Conservation (phyloP, 2,888 invertebrate genomes). For the Agonopterix subpropinquella region DNA sequence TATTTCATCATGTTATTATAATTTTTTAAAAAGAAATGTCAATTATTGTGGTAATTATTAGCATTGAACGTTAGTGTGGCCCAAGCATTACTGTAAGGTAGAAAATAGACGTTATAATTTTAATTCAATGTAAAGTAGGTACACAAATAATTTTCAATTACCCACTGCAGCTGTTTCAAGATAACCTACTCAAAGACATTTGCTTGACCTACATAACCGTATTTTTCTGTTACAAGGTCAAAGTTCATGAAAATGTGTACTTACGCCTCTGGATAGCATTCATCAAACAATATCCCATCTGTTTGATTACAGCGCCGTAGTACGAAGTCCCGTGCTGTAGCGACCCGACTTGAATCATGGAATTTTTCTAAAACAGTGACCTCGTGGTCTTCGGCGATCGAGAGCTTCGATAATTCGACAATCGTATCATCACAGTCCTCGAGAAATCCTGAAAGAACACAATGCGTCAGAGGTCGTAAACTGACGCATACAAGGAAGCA, state of each 20-base stretch:
- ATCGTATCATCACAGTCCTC: conserved; percentile 76
- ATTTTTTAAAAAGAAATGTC: too few relatives aligned
- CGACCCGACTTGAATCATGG: conserved; percentile 53
- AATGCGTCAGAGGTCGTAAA: conserved; percentile 10
- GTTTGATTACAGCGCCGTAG: conserved; percentile 81
- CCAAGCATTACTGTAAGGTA: too few relatives aligned
- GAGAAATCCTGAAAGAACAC: conserved; percentile 59
- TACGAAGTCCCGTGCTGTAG: conserved; percentile 66
- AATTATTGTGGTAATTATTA: too few relatives aligned
- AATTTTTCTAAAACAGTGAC: conserved; percentile 60
- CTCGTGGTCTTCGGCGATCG: conserved; percentile 64
- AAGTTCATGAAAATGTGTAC: conserved; percentile 26
- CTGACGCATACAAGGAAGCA: conserved; percentile 63
- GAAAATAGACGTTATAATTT: too few relatives aligned
- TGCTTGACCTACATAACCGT: conserved; percentile 27
- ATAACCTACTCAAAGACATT: conserved; percentile 24
- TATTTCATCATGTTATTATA: too few relatives aligned
- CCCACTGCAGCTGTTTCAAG: conserved; percentile 14
- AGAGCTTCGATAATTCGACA: conserved; percentile 70
- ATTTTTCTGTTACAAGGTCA: conserved; percentile 15
- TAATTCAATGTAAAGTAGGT: background rate
- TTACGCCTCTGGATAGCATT: conserved; percentile 80
- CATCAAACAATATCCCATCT: conserved; percentile 77
- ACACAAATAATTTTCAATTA: conserved; percentile 3
- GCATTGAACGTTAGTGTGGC: too few relatives aligned